These are phyloP conservation scores for Drosophila neonasuta DNA, from an alignment of 2,888 invertebrate species.

Conservation along the genomic window DNA sequence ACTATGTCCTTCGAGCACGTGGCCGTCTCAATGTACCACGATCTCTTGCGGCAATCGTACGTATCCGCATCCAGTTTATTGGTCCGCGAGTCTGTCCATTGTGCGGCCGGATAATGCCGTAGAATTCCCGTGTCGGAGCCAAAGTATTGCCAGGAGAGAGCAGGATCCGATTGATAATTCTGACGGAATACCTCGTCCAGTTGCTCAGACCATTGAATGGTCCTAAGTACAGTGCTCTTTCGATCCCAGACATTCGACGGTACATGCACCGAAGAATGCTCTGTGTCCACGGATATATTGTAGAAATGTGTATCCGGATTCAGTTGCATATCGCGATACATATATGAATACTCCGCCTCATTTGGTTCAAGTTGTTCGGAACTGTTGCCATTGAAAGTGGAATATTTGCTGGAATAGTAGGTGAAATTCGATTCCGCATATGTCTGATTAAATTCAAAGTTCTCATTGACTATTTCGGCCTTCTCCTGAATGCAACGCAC, in stretches of 20 bases:
- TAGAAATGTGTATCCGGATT: constrained; percentile 92
- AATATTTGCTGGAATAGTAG: constrained; percentile 93
- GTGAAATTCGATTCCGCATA: constrained; percentile 78
- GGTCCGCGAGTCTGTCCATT: constrained; percentile 84
- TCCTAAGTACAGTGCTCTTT: constrained; percentile 86
- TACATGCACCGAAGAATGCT: constrained; percentile 93
- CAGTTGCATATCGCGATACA: constrained; percentile 85
- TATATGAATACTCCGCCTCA: constrained; percentile 74
- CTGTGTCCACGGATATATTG: constrained; percentile 90
- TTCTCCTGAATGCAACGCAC: constrained; percentile 90
- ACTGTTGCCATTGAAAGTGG: constrained; percentile 82
- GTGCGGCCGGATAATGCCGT: constrained; percentile 93
- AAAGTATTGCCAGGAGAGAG: constrained; percentile 98
- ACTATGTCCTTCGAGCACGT: constrained; percentile 98
- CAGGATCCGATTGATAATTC: constrained; percentile 94
- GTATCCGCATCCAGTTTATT: constrained; percentile 85
- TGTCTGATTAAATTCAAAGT: constrained; percentile 84
- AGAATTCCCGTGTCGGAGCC: constrained; percentile 96
- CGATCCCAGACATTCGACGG: constrained; percentile 96
- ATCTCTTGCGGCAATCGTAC: constrained; percentile 95
- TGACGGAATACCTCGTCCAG: constrained; percentile 91
- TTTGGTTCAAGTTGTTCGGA: constrained; percentile 71
- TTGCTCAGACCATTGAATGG: constrained; percentile 95
- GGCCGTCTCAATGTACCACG: constrained; percentile 99
- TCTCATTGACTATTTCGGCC: constrained; percentile 87